Evolutionary conservation across 2,888 invertebrate species (phyloP).

Genomic region (Ceriagrion tenellum): DNA sequence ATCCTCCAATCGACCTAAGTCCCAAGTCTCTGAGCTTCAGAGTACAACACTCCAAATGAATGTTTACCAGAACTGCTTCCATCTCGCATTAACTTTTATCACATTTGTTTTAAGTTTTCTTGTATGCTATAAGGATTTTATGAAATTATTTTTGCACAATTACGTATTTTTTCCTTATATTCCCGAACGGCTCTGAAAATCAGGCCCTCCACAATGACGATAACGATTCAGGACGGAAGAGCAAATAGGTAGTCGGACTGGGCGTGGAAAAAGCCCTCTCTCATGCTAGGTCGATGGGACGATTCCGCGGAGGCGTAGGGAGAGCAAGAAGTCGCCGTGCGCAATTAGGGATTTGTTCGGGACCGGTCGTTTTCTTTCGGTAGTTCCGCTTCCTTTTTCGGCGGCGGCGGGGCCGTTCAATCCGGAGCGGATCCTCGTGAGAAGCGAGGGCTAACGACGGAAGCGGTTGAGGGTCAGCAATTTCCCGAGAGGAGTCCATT

Average conservation of each 20-base stretch:
- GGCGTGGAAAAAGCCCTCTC: not conserved
- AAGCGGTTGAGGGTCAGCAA: conserved; percentile 32
- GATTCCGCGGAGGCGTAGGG: not conserved
- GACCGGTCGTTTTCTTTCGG: not conserved
- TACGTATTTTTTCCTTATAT: not conserved
- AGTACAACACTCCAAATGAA: too few species aligned
- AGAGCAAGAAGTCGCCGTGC: not conserved
- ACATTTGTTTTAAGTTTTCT: too few species aligned
- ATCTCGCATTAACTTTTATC: too few species aligned
- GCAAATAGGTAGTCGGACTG: not conserved
- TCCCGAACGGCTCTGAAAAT: not conserved
- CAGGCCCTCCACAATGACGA: not conserved
- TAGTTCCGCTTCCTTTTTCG: not conserved
- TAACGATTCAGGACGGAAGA: not conserved
- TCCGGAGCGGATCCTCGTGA: not conserved
- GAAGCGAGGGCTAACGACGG: not conserved
- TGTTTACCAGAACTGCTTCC: too few species aligned
- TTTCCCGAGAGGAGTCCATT: conserved; percentile 13
- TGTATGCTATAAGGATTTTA: too few species aligned
- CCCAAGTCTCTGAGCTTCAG: too few species aligned
- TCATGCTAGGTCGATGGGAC: not conserved
- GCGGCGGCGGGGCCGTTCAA: not conserved
- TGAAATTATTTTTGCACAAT: too few species aligned
- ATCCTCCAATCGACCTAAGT: too few species aligned
- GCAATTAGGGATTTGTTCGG: not conserved